A percentile compares a stretch with the other conserved stretches of the same genome.
Evolutionary conservation across 2,888 invertebrate species (phyloP).

Genomic region (Pemphredon lugubris): DNA sequence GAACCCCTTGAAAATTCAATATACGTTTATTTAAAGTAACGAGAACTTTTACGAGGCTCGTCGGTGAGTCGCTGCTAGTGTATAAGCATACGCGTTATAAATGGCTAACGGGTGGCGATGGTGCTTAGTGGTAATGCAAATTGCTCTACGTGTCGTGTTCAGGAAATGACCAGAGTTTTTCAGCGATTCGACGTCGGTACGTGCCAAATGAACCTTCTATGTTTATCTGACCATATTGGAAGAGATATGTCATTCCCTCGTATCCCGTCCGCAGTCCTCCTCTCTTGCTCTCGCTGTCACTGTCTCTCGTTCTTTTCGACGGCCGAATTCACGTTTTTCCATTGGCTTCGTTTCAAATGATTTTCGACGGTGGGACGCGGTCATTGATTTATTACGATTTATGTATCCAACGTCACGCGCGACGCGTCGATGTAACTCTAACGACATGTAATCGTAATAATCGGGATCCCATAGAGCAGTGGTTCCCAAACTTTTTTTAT

Average conservation of each 20-base stretch:
- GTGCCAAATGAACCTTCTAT: slow-evolving; percentile 40
- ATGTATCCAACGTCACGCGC: too few species aligned
- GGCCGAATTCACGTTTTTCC: too few species aligned
- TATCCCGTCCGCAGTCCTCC: slow-evolving; percentile 11
- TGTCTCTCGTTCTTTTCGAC: neutral
- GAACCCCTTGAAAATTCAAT: too few species aligned
- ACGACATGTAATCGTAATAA: too few species aligned
- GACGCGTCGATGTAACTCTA: too few species aligned
- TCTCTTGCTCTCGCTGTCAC: neutral
- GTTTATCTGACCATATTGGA: slow-evolving; percentile 28
- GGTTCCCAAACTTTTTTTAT: too few species aligned
- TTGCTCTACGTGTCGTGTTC: slow-evolving; percentile 31
- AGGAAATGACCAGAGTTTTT: slow-evolving; percentile 44
- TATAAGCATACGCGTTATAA: slow-evolving; percentile 43
- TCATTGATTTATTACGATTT: too few species aligned
- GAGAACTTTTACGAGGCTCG: neutral
- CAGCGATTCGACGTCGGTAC: slow-evolving; percentile 23
- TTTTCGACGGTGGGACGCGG: too few species aligned
- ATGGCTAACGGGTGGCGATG: slow-evolving; percentile 35
- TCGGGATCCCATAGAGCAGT: too few species aligned
- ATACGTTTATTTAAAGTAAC: too few species aligned
- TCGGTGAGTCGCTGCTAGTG: neutral
- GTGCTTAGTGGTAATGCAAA: slow-evolving; percentile 15
- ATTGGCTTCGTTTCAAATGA: too few species aligned
- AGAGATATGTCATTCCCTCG: slow-evolving; percentile 4